Evolutionary conservation across 2,888 invertebrate species (phyloP).

Genomic region (Atrina japonica): DNA sequence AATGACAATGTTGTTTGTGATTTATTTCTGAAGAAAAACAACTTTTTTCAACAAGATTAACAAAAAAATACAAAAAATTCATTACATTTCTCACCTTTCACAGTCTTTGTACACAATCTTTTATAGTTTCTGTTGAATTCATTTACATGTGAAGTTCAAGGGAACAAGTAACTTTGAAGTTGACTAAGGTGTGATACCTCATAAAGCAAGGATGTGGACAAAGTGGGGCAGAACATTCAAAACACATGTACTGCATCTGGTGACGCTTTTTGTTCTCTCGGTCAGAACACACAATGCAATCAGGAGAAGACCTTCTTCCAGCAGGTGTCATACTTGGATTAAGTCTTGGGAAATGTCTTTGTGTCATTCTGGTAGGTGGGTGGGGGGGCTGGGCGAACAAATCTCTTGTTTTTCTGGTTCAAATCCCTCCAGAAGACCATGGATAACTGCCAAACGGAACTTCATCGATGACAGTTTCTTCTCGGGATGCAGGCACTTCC

Average conservation of each 20-base stretch:
- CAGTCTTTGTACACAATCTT: no score
- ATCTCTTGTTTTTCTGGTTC: conserved; percentile 1
- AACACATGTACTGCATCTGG: conserved; percentile 4
- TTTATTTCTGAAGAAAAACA: no score
- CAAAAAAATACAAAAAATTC: no score
- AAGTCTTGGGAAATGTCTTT: background rate
- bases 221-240: background rate
- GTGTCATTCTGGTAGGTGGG: background rate
- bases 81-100: no score
- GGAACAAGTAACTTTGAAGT: background rate
- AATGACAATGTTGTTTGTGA: no score
- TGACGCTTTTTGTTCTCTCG: background rate
- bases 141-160: background rate
- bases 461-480: no score
- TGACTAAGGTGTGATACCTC: conserved; percentile 3
- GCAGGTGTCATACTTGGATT: conserved; percentile 8
- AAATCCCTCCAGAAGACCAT: conserved; percentile 1
- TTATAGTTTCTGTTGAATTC: no score
- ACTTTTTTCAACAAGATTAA: no score
- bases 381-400: background rate
- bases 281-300: conserved; percentile 1
- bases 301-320: background rate
- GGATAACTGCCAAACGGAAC: background rate
- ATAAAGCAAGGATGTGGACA: conserved; percentile 8
- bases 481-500: conserved; percentile 6